These are phyloP conservation scores for Spodoptera exigua DNA, from an alignment of 2,888 invertebrate genomes.

Conservation along the genomic window DNA sequence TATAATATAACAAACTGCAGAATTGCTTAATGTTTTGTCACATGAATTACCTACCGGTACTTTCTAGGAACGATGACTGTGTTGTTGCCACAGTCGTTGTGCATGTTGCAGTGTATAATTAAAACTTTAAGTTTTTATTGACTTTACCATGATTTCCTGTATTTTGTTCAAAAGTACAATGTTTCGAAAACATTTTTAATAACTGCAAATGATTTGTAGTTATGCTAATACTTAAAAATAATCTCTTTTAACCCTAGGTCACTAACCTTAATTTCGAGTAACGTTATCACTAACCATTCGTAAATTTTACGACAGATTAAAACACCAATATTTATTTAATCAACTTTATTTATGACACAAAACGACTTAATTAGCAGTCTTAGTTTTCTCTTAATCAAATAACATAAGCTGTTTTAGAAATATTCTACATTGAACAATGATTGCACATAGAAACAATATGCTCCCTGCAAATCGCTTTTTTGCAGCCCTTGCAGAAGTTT, in stretches of 20 bases:
- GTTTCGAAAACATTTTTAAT: no score
- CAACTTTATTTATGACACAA: slow-evolving; percentile 6
- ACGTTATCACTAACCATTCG: slow-evolving; percentile 7
- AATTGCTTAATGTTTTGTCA: no score
- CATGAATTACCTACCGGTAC: no score
- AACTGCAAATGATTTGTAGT: no score
- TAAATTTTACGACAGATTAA: slow-evolving; percentile 9
- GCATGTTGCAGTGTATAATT: no score
- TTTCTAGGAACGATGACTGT: no score
- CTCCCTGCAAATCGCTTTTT: slow-evolving; percentile 8
- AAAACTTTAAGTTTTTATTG: no score
- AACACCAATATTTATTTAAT: slow-evolving; percentile 7
- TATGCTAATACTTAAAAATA: no score
- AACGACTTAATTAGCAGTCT: background rate
- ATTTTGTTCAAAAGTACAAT: no score
- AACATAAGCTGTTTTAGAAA: slow-evolving; percentile 2
- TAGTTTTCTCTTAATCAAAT: slow-evolving; percentile 1
- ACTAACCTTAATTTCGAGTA: slow-evolving; percentile 6
- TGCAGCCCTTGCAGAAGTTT: background rate
- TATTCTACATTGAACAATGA: background rate
- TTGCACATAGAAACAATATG: slow-evolving; percentile 6
- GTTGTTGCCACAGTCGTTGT: no score
- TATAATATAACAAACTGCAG: no score
- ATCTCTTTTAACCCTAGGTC: slow-evolving; percentile 16
- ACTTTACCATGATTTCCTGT: no score